Percentiles rank a stretch among this genome's conserved stretches.
Conservation (phyloP, 2,113 vertebrate genomes). For the Ictidomys tridecemlineatus region DNA sequence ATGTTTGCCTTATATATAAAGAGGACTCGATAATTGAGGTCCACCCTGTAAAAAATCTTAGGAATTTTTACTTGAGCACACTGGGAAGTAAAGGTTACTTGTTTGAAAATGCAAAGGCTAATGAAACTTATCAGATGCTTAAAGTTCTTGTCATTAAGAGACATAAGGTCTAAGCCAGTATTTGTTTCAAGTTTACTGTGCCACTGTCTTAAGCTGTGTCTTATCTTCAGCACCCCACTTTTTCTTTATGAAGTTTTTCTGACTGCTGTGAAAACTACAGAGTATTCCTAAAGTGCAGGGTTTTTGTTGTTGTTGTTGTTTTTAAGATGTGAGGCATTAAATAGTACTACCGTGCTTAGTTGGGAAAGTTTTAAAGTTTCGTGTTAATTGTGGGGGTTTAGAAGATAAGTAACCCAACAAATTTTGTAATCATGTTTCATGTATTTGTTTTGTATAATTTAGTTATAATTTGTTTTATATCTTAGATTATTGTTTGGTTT, state of each 20-base stretch:
- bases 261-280: not conserved
- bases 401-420: conserved; percentile 35
- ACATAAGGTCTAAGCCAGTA: not conserved
- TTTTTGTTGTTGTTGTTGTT: not conserved
- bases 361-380: conserved; percentile 19
- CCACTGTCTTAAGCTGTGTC: not conserved
- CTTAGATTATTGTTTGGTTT: conserved; percentile 26
- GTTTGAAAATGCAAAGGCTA: not conserved
- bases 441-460: conserved; percentile 43
- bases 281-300: not conserved
- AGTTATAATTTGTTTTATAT: not conserved
- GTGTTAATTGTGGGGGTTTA: conserved; percentile 37
- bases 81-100: conserved; percentile 31
- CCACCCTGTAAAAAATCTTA: conserved; percentile 4
- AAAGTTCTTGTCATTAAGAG: conserved; percentile 20
- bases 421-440: conserved; percentile 52
- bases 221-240: not conserved
- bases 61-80: not conserved
- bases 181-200: not conserved
- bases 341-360: not conserved
- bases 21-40: not conserved
- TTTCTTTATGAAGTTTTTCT: conserved; percentile 23
- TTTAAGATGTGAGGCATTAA: conserved; percentile 1
- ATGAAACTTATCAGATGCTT: conserved; percentile 11
- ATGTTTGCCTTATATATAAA: conserved; percentile 5